Percentiles rank a stretch among this genome's conserved stretches.
Evolutionary conservation across 2,113 vertebrate species (phyloP).

Genomic region (Pithys albifrons): DNA sequence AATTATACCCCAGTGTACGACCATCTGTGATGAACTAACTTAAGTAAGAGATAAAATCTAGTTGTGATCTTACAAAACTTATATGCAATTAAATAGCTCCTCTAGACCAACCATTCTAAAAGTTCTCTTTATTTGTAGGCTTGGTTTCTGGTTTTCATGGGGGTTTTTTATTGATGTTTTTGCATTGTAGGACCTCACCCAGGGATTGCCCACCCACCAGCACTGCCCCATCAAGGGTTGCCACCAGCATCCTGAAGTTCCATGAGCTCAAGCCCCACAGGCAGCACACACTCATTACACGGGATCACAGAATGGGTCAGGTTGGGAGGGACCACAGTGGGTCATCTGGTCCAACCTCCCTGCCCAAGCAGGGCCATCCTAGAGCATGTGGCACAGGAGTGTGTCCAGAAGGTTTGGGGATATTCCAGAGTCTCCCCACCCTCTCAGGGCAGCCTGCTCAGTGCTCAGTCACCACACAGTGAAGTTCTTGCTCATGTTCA

Average conservation of each 20-base stretch:
- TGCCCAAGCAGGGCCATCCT: background rate
- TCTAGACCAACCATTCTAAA: background rate
- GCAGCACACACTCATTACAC: background rate
- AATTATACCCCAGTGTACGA: background rate
- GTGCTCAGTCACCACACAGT: background rate
- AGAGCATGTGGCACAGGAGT: background rate
- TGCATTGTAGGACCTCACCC: no score
- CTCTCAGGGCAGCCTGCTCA: background rate
- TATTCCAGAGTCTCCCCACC: background rate
- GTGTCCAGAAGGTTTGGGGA: background rate
- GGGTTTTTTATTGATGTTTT: background rate
- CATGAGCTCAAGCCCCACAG: background rate
- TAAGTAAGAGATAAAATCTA: background rate
- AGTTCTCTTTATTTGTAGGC: background rate
- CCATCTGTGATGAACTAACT: background rate
- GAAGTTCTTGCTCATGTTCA: background rate
- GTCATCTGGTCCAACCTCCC: background rate
- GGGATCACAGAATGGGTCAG: background rate
- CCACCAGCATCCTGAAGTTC: background rate
- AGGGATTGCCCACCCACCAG: background rate
- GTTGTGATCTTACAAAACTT: background rate
- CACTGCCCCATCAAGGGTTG: background rate
- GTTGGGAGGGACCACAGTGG: background rate
- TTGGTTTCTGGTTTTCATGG: background rate
- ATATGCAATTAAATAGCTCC: rapidly evolving